These are phyloP conservation scores for Drosophila kikkawai DNA, from an alignment of 1,140 invertebrate genomes.

Conservation along the genomic window DNA sequence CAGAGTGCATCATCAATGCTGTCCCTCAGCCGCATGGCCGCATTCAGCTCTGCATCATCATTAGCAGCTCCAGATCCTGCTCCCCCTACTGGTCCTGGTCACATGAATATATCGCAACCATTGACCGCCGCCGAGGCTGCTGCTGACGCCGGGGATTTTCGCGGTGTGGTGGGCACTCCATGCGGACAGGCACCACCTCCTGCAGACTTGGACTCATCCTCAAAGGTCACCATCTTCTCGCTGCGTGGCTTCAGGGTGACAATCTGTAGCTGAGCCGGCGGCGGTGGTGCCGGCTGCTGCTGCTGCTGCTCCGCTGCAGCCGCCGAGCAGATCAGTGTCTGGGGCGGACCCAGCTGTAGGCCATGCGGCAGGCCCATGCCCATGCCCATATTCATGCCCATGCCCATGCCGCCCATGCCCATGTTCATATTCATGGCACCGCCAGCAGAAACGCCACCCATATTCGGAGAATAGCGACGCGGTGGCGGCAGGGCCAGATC, in stretches of 20 bases:
- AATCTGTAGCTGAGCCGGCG: conserved; percentile 75
- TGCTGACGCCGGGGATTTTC: conserved; percentile 65
- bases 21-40: conserved; percentile 62
- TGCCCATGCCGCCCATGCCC: conserved; percentile 53
- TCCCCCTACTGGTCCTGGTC: conserved; percentile 78
- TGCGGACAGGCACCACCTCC: conserved; percentile 63
- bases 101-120: conserved; percentile 88
- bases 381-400: conserved; percentile 26
- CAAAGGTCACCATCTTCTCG: conserved; percentile 93
- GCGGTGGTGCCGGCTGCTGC: conserved; percentile 69
- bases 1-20: conserved; percentile 75
- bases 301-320: conserved; percentile 43
- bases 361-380: conserved; percentile 73
- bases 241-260: conserved; percentile 85
- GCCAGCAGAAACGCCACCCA: conserved; percentile 48
- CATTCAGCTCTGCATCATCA: conserved; percentile 51
- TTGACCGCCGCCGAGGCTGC: conserved; percentile 51
- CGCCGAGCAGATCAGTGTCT: conserved; percentile 74
- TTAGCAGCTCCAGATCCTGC: conserved; percentile 1
- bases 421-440: conserved; percentile 33
- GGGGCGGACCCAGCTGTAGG: conserved; percentile 74
- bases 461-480: conserved; percentile 78
- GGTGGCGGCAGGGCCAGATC: conserved; percentile 86
- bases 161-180: conserved; percentile 84
- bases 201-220: conserved; percentile 87